Base-by-base conservation (phyloP, 2,113 vertebrate species). In the Apodemus sylvaticus region DNA sequence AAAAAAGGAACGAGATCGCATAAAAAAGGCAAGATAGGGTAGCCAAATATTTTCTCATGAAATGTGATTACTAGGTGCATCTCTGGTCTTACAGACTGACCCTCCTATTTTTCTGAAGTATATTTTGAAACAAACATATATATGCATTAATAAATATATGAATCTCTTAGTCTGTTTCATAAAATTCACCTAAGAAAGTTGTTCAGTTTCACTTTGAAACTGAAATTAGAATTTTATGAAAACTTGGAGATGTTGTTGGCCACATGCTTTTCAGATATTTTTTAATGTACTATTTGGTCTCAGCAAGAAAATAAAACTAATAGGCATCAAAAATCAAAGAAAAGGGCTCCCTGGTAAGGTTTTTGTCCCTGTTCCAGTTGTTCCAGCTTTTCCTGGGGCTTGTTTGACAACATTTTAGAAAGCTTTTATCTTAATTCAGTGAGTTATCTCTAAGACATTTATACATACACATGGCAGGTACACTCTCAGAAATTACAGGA, bases 391-490 rank as follows among this genome's bases (percentile, higher is more conserved):
- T 94, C 55, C 89, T 48, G 36, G 24, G 78, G 64, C 17, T 86
- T 92, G 16, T 94, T 89, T 66, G 26, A 94, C 51, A 90, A 90
- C 58, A 78, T 66, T 82, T 93, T 77, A 51, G 73, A 73, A 94
- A 93, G 24, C 22, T 70, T 51, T 94, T 89, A 93, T 94, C 39
- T 86, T 94, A 97, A 90, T 79, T 91, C 87, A 82, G 31, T 58
- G 45, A 89, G 53, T 76, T 90, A 76, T 83, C 53, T 90, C 53
- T 82, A 64, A 79, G 74, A 82, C 39, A 87, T 77, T 68, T 85
- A 88, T 79, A 58, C 17, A 70, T 1, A 78, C 11, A 81, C 19
- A 93, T 34, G 86, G 34, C 58, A 93, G 39, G 17, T 66, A 7
- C 12, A 17, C 53, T 73, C 51, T 77, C 55, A 71, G 39, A 95